Conservation (phyloP, 1,140 invertebrate genomes). For the Bilobella aurantiaca region DNA sequence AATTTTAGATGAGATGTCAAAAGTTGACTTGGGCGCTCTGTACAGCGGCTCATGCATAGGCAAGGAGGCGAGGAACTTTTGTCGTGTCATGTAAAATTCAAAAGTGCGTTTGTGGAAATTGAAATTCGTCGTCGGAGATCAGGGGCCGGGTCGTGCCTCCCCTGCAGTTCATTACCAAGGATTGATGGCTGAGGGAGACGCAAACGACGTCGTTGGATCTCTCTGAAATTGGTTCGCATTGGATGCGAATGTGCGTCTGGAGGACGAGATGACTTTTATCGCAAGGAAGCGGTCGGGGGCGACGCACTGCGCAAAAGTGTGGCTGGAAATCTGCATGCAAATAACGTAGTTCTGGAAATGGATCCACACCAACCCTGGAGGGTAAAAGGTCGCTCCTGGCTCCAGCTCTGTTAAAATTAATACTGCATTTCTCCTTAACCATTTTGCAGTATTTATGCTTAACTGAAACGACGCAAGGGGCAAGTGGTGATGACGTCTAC, state of each 20-base stretch:
- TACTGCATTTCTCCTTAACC: too few relatives aligned
- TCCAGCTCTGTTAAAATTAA: too few relatives aligned
- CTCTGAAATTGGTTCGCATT: neutral
- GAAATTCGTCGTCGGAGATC: neutral
- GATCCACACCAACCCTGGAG: too few relatives aligned
- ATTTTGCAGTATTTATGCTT: too few relatives aligned
- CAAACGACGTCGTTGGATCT: conserved; percentile 2
- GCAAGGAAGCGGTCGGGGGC: too few relatives aligned
- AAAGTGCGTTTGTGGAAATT: neutral
- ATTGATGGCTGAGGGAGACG: neutral
- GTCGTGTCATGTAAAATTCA: conserved; percentile 1
- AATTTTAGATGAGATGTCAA: too few relatives aligned
- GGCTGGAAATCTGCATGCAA: neutral
- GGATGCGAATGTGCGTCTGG: neutral
- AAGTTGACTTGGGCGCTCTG: too few relatives aligned
- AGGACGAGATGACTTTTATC: neutral
- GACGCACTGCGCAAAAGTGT: too few relatives aligned
- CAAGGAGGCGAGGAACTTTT: neutral
- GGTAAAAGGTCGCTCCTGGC: too few relatives aligned
- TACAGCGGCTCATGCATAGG: neutral
- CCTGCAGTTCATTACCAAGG: neutral
- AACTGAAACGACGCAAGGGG: too few relatives aligned
- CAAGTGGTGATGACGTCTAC: too few relatives aligned
- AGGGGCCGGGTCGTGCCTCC: neutral
- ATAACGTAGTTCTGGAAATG: neutral